These are phyloP conservation scores for Euplexia lucipara DNA, from an alignment of 2,888 invertebrate species.

Conservation along the genomic window DNA sequence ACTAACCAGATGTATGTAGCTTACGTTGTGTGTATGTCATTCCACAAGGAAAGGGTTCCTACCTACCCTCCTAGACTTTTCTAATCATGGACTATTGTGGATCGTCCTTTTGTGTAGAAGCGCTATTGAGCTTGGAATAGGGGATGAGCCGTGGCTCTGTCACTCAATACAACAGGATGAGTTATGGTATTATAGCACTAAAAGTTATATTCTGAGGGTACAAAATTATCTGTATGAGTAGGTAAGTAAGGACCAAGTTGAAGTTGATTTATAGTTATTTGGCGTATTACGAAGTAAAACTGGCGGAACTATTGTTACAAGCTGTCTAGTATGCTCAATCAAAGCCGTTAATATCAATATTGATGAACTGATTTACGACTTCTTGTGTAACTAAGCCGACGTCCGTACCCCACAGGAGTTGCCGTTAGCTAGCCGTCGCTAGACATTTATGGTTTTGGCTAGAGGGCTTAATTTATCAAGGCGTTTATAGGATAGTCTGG, in stretches of 20 bases:
- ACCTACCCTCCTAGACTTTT: conserved; percentile 6
- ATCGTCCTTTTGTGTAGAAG: conserved; percentile 19
- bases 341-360: conserved; percentile 4
- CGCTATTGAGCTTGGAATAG: conserved; percentile 13
- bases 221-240: conserved; percentile 24
- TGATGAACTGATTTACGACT: conserved; percentile 16
- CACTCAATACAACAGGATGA: conserved; percentile 6
- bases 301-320: conserved; percentile 21
- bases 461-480: too few relatives aligned
- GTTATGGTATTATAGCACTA: conserved; percentile 13
- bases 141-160: conserved; percentile 26
- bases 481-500: too few relatives aligned
- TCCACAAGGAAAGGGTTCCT: conserved; percentile 7
- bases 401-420: too few relatives aligned
- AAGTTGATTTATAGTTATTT: conserved; percentile 25
- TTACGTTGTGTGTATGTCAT: background rate
- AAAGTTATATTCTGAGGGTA: conserved; percentile 13
- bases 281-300: conserved; percentile 4
- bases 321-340: conserved; percentile 16
- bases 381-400: too few relatives aligned
- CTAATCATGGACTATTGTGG: conserved; percentile 36
- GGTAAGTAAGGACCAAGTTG: conserved; percentile 25
- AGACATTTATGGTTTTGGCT: too few relatives aligned
- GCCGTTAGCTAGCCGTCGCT: too few relatives aligned
- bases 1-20: too few relatives aligned